Conservation (phyloP, 2,113 vertebrate species). For the Ictalurus punctatus region DNA sequence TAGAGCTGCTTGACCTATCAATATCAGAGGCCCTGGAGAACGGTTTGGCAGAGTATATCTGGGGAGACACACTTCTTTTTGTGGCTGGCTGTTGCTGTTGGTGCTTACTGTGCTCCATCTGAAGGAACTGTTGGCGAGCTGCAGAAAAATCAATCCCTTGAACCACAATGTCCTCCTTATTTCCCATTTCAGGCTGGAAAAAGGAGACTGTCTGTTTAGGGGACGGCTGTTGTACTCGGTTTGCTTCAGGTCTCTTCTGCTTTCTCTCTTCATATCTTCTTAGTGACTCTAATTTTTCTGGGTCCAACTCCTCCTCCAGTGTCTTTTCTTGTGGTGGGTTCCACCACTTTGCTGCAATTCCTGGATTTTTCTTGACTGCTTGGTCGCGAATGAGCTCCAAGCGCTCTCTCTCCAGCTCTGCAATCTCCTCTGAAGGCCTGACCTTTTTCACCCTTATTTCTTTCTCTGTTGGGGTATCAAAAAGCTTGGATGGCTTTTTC, state of each 20-base stretch:
- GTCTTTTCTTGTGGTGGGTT: constrained; percentile 91
- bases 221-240: constrained; percentile 43
- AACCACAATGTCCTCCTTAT: constrained; percentile 85
- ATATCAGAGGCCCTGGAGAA: constrained; percentile 79
- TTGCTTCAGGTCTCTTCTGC: constrained; percentile 77
- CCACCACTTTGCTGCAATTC: constrained; percentile 94
- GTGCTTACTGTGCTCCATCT: constrained; percentile 75
- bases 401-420: constrained; percentile 91
- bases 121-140: constrained; percentile 91
- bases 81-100: constrained; percentile 53
- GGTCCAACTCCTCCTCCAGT: constrained; percentile 88
- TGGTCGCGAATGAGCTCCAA: constrained; percentile 91
- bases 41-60: constrained; percentile 89
- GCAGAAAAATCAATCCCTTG: constrained; percentile 92
- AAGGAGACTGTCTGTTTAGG: constrained; percentile 58
- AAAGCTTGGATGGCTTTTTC: constrained; percentile 89
- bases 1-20: constrained; percentile 62
- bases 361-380: constrained; percentile 93
- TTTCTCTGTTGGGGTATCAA: constrained; percentile 77
- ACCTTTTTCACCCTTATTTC: constrained; percentile 85
- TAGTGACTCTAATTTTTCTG: constrained; percentile 89
- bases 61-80: constrained; percentile 79
- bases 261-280: constrained; percentile 93
- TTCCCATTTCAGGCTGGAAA: constrained; percentile 61
- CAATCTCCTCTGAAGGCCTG: constrained; percentile 87